These are phyloP conservation scores for Temnothorax unifasciatus DNA, from an alignment of 2,888 invertebrate species.

Conservation along the genomic window DNA sequence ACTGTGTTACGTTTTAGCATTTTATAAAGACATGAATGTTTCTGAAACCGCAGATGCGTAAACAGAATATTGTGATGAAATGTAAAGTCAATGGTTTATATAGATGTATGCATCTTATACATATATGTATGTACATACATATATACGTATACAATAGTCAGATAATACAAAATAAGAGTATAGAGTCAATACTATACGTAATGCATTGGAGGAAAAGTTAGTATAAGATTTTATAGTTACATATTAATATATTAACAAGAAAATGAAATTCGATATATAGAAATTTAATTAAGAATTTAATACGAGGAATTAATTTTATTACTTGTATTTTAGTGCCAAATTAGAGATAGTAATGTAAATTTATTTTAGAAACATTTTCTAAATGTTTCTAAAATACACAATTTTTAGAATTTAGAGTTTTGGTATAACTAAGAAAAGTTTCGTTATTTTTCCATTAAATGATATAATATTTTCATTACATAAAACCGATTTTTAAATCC, in stretches of 20 bases:
- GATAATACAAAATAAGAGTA: slow-evolving; percentile 37
- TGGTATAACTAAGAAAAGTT: background rate
- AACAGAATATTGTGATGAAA: slow-evolving; percentile 60
- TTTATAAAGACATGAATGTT: slow-evolving; percentile 30
- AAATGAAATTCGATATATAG: background rate
- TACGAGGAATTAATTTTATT: background rate
- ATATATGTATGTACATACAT: background rate
- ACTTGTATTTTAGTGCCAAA: background rate
- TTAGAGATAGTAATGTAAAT: background rate
- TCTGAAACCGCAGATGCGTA: slow-evolving; percentile 8
- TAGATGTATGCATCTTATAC: slow-evolving; percentile 21
- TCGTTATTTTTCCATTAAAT: background rate
- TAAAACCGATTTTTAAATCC: background rate
- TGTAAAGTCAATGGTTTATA: slow-evolving; percentile 56
- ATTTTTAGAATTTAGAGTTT: background rate
- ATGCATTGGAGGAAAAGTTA: background rate
- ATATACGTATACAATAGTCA: background rate
- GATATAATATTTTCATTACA: background rate
- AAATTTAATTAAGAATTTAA: background rate
- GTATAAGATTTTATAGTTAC: slow-evolving; percentile 41
- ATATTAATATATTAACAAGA: slow-evolving; percentile 1
- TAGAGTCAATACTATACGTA: slow-evolving; percentile 32
- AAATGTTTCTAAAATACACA: background rate
- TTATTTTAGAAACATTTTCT: background rate
- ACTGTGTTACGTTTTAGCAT: background rate